These are phyloP conservation scores for Agriopis aurantiaria DNA, from an alignment of 2,888 invertebrate species.

Conservation along the genomic window DNA sequence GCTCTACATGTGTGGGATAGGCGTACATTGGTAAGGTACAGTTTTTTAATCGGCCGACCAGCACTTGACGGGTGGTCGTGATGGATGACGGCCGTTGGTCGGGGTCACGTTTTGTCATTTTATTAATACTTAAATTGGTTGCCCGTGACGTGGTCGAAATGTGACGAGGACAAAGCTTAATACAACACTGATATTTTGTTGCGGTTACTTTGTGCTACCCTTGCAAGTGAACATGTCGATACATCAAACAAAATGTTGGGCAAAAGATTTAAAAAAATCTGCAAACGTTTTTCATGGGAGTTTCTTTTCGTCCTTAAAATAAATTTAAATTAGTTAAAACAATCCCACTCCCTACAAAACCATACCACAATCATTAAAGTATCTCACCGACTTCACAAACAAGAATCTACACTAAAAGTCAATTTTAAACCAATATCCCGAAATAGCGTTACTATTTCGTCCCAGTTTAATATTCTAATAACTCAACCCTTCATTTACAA, in stretches of 20 bases:
- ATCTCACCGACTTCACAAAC: neutral
- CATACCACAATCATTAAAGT: neutral
- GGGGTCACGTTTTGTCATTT: conserved; percentile 85
- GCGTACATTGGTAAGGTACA: conserved; percentile 75
- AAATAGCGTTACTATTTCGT: conserved; percentile 33
- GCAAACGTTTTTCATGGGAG: too few species aligned
- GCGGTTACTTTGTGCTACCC: conserved; percentile 33
- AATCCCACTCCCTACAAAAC: neutral
- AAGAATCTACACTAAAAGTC: conserved; percentile 12
- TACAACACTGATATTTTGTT: conserved; percentile 56
- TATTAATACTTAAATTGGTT: conserved; percentile 86
- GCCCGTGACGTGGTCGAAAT: conserved; percentile 78
- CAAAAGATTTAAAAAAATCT: neutral
- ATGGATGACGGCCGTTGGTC: conserved; percentile 76
- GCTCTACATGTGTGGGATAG: conserved; percentile 57
- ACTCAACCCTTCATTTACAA: conserved; percentile 59
- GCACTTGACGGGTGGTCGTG: conserved; percentile 80
- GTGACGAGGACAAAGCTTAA: conserved; percentile 61
- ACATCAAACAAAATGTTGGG: conserved; percentile 4
- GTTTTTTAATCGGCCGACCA: conserved; percentile 81
- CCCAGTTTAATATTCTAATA: conserved; percentile 47
- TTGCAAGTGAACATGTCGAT: conserved; percentile 5
- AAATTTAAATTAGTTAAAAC: neutral
- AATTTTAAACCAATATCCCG: conserved; percentile 29
- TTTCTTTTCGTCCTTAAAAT: too few species aligned